A percentile compares a stretch with the other conserved stretches of the same genome.
These are phyloP conservation scores for Gastrophryne carolinensis DNA, from an alignment of 2,797 vertebrate genomes.

Conservation along the genomic window DNA sequence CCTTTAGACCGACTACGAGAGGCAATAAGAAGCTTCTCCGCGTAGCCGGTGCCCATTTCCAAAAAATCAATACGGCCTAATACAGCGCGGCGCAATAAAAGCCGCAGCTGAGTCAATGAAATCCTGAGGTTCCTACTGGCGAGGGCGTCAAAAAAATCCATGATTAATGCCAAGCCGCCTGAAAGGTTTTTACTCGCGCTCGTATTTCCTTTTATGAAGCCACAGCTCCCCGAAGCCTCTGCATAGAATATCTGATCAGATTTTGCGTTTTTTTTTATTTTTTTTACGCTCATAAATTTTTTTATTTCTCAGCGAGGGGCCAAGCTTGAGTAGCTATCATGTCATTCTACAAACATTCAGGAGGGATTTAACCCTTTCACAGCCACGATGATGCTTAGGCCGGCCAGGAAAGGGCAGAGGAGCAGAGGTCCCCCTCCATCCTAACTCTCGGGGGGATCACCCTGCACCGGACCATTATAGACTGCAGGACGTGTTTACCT, in stretches of 20 bases:
- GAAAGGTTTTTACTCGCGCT: not conserved
- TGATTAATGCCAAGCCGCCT: not conserved
- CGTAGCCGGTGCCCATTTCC: constrained; percentile 7
- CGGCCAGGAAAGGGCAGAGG: too few species aligned
- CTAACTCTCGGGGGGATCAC: too few species aligned
- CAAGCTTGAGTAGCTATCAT: too few species aligned
- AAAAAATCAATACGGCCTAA: constrained; percentile 23
- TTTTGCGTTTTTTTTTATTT: not conserved
- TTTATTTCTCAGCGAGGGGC: too few species aligned
- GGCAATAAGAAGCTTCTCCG: too few species aligned
- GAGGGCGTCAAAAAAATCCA: not conserved
- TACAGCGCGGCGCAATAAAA: not conserved
- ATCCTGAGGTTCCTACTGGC: not conserved
- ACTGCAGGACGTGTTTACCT: too few species aligned
- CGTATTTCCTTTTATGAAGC: not conserved
- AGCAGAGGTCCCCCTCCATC: too few species aligned
- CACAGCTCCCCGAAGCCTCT: not conserved
- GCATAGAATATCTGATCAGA: not conserved
- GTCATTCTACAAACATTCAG: too few species aligned
- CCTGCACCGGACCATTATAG: too few species aligned
- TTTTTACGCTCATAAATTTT: not conserved
- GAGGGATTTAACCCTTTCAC: too few species aligned
- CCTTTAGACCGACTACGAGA: constrained; percentile 1
- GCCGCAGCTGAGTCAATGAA: constrained; percentile 9
- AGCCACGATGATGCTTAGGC: too few species aligned